Percentiles rank a stretch among this genome's conserved stretches.
These are phyloP conservation scores for Molorchus minor DNA, from an alignment of 2,888 invertebrate genomes.

Conservation along the genomic window DNA sequence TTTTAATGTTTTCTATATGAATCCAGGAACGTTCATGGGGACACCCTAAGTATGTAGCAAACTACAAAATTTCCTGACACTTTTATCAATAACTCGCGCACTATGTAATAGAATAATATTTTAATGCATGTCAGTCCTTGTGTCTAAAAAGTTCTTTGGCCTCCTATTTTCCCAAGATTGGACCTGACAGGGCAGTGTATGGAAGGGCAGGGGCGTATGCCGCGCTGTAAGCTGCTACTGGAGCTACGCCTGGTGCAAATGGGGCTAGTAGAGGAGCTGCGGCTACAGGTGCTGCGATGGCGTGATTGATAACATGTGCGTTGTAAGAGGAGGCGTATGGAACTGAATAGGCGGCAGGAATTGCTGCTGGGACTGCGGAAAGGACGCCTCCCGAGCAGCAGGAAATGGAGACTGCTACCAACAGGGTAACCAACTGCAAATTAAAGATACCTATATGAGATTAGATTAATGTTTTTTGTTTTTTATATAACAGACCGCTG, in stretches of 20 bases:
- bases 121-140: neutral
- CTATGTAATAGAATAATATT: too few relatives aligned
- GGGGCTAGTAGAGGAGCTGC: slow-evolving; percentile 57
- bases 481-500: too few relatives aligned
- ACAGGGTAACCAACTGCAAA: slow-evolving; percentile 34
- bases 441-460: neutral
- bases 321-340: slow-evolving; percentile 82
- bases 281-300: slow-evolving; percentile 72
- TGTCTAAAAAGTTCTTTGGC: neutral
- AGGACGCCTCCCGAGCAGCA: slow-evolving; percentile 52
- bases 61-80: too few relatives aligned
- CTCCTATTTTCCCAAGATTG: slow-evolving; percentile 5
- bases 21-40: too few relatives aligned
- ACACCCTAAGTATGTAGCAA: too few relatives aligned
- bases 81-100: too few relatives aligned
- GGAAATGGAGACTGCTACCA: slow-evolving; percentile 30
- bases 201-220: slow-evolving; percentile 35
- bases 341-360: slow-evolving; percentile 69
- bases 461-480: neutral
- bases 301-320: slow-evolving; percentile 78
- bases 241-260: slow-evolving; percentile 50
- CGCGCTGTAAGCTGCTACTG: slow-evolving; percentile 45
- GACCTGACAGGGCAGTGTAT: slow-evolving; percentile 29
- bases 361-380: slow-evolving; percentile 53
- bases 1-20: too few relatives aligned